Evolutionary conservation across 1,140 invertebrate species (phyloP).

Genomic region (Dendroctonus valens): DNA sequence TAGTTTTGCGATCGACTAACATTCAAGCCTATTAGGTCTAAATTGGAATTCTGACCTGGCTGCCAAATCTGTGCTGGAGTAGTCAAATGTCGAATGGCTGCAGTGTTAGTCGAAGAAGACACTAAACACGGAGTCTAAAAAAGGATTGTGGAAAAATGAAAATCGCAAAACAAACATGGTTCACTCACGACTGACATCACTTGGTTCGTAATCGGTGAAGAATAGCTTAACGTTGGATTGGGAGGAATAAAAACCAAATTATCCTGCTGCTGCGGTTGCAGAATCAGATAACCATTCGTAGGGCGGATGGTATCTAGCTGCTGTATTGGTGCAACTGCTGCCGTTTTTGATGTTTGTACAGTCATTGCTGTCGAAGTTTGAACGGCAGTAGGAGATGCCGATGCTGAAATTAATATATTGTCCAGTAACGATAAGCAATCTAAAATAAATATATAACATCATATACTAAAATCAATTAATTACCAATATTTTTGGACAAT

Average conservation of each 20-base stretch:
- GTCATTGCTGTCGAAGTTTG: constrained; percentile 1
- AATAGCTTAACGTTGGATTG: constrained; percentile 35
- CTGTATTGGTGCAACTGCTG: constrained; percentile 9
- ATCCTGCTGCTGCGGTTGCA: constrained; percentile 23
- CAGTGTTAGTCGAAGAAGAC: background rate
- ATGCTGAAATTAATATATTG: too few relatives aligned
- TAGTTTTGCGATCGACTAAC: constrained; percentile 1
- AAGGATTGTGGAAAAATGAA: background rate
- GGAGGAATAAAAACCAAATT: constrained; percentile 33
- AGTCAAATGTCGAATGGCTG: background rate
- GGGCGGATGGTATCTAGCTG: constrained; percentile 20
- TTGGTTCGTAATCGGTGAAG: constrained; percentile 24
- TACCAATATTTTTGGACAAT: too few relatives aligned
- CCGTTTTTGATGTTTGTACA: background rate
- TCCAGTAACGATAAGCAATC: too few relatives aligned
- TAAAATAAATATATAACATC: too few relatives aligned
- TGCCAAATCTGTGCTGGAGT: background rate
- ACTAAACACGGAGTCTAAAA: constrained; percentile 11
- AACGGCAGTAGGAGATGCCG: background rate
- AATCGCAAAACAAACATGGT: background rate
- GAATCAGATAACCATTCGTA: constrained; percentile 20
- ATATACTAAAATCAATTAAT: too few relatives aligned
- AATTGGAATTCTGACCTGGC: background rate
- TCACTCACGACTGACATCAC: constrained; percentile 36
- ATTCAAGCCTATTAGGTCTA: background rate